Evolutionary conservation across 2,888 invertebrate species (phyloP).

Genomic region (Agrochola lota): DNA sequence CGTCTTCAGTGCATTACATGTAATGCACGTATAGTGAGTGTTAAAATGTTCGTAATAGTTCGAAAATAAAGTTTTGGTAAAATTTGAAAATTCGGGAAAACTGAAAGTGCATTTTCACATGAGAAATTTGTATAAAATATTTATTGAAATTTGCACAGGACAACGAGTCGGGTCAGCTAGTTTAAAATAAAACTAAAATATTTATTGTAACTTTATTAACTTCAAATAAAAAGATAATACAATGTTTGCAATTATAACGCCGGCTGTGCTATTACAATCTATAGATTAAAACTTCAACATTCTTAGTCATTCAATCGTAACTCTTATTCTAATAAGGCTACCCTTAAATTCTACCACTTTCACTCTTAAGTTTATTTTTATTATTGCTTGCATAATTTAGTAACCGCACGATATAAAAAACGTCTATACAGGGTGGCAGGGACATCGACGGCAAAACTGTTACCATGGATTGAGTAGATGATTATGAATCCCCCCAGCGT

Average conservation of each 20-base stretch:
- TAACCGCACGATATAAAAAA: conserved; percentile 60
- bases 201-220: conserved; percentile 88
- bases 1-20: too few relatives aligned
- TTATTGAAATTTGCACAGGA: neutral
- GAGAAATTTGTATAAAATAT: neutral
- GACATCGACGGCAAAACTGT: too few relatives aligned
- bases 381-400: conserved; percentile 76
- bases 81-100: neutral
- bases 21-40: too few relatives aligned
- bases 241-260: conserved; percentile 87
- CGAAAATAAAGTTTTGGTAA: neutral
- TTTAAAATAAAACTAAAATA: conserved; percentile 63
- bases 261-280: conserved; percentile 86
- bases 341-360: conserved; percentile 86
- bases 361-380: conserved; percentile 74
- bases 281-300: conserved; percentile 85
- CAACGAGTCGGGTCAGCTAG: too few relatives aligned
- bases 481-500: too few relatives aligned
- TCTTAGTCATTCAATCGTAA: conserved; percentile 80
- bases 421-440: conserved; percentile 19
- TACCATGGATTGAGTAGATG: too few relatives aligned
- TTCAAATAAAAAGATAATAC: conserved; percentile 86
- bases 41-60: neutral
- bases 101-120: too few relatives aligned
- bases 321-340: conserved; percentile 90